A percentile compares a stretch with the other conserved stretches of the same genome.
Evolutionary conservation across 2,797 vertebrate species (phyloP).

Genomic region (Decapterus maruadsi): DNA sequence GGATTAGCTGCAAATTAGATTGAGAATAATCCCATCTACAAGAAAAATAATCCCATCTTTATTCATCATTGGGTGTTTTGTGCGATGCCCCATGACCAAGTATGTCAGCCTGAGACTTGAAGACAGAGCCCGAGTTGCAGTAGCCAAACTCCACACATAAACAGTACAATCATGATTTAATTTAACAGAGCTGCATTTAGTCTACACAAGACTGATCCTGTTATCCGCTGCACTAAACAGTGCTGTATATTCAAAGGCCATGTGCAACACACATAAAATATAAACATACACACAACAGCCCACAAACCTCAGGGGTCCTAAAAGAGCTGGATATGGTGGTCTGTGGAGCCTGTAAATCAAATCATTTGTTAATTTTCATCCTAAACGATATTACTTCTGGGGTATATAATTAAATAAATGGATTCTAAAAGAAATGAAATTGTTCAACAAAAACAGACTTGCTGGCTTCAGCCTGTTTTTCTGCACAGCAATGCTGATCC

Average conservation of each 20-base stretch:
- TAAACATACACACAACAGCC: conserved; percentile 21
- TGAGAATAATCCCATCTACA: conserved; percentile 57
- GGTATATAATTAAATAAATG: conserved; percentile 70
- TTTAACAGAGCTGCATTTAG: conserved; percentile 53
- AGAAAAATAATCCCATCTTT: conserved; percentile 47
- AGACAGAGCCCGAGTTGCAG: conserved; percentile 28
- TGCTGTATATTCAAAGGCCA: conserved; percentile 42
- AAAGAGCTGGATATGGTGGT: conserved; percentile 43
- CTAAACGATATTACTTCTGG: conserved; percentile 59
- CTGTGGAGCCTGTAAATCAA: conserved; percentile 67
- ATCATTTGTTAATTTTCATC: conserved; percentile 68
- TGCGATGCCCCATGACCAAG: conserved; percentile 40
- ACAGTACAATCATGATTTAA: conserved; percentile 47
- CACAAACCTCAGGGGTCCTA: conserved; percentile 37
- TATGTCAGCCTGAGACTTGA: conserved; percentile 40
- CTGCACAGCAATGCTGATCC: conserved; percentile 27
- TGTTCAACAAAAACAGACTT: conserved; percentile 49
- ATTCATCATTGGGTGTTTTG: conserved; percentile 29
- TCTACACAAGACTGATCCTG: conserved; percentile 48
- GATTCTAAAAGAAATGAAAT: conserved; percentile 61
- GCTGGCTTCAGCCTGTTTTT: conserved; percentile 29
- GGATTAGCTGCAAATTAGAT: conserved; percentile 60
- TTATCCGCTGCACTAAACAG: conserved; percentile 48
- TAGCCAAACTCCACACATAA: conserved; percentile 45
- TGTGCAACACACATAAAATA: conserved; percentile 30